A percentile compares a stretch with the other conserved stretches of the same genome.
These are phyloP conservation scores for Plodia interpunctella DNA, from an alignment of 1,140 invertebrate genomes.

Conservation along the genomic window DNA sequence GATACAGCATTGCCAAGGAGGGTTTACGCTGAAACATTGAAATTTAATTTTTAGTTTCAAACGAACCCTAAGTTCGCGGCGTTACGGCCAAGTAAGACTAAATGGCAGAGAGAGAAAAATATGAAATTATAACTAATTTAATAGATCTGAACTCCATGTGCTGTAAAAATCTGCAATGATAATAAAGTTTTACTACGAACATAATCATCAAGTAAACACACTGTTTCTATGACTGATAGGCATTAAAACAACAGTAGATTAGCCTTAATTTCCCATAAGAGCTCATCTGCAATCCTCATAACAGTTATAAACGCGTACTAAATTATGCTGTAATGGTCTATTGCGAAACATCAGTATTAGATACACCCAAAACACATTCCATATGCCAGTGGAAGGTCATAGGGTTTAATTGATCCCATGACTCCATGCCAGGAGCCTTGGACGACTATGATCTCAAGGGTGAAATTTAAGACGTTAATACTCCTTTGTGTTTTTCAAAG, in stretches of 20 bases:
- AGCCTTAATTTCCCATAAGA: not conserved
- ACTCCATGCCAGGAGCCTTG: not conserved
- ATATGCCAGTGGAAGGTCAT: not conserved
- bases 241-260: not conserved
- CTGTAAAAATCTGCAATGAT: too few relatives aligned
- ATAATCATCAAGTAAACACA: not conserved
- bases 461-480: not conserved
- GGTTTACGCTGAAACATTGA: too few relatives aligned
- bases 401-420: slow-evolving; percentile 1
- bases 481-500: not conserved
- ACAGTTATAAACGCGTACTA: slow-evolving; percentile 1
- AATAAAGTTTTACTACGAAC: not conserved
- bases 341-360: not conserved
- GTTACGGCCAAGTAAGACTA: too few relatives aligned
- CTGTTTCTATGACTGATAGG: not conserved
- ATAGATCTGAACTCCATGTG: too few relatives aligned
- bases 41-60: too few relatives aligned
- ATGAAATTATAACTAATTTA: too few relatives aligned
- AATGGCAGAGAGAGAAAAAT: too few relatives aligned
- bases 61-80: too few relatives aligned
- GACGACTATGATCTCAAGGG: not conserved
- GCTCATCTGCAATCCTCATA: slow-evolving; percentile 4
- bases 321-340: slow-evolving; percentile 3
- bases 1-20: too few relatives aligned
- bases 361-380: slow-evolving; percentile 3